These are phyloP conservation scores for Myathropa florea DNA, from an alignment of 2,888 invertebrate species.

Conservation along the genomic window DNA sequence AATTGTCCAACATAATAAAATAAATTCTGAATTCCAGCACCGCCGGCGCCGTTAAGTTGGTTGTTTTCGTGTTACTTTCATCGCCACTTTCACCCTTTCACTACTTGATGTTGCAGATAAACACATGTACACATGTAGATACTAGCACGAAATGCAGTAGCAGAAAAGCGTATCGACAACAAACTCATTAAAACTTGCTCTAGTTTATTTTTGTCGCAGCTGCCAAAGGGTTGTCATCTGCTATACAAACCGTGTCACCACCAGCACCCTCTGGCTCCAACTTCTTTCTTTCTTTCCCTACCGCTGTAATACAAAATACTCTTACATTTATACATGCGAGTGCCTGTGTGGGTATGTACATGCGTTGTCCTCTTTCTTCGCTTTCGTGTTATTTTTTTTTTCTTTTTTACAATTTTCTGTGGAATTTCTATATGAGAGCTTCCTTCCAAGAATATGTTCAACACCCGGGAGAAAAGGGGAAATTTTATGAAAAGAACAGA, in stretches of 20 bases:
- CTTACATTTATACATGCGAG: background rate
- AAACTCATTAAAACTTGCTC: constrained; percentile 69
- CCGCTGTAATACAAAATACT: constrained; percentile 8
- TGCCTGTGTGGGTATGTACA: background rate
- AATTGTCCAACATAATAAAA: constrained; percentile 45
- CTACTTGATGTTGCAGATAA: constrained; percentile 48
- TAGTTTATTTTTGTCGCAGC: constrained; percentile 62
- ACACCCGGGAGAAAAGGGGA: background rate
- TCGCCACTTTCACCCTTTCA: constrained; percentile 51
- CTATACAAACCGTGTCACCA: constrained; percentile 20
- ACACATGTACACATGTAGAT: constrained; percentile 1
- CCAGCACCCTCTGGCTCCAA: constrained; percentile 29
- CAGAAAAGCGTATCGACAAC: constrained; percentile 56
- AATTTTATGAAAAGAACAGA: constrained; percentile 37
- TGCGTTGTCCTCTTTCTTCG: constrained; percentile 24
- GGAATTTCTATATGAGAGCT: constrained; percentile 44
- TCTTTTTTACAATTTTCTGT: constrained; percentile 20
- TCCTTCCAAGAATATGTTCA: constrained; percentile 15
- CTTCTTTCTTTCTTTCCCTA: constrained; percentile 1
- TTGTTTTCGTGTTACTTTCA: constrained; percentile 32
- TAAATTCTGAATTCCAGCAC: constrained; percentile 25
- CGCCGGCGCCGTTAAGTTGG: background rate
- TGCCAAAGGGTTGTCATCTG: constrained; percentile 64
- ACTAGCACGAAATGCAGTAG: constrained; percentile 37
- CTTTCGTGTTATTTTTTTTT: background rate